Base-by-base conservation (phyloP, 2,888 invertebrate species). In the Cabera pusaria region DNA sequence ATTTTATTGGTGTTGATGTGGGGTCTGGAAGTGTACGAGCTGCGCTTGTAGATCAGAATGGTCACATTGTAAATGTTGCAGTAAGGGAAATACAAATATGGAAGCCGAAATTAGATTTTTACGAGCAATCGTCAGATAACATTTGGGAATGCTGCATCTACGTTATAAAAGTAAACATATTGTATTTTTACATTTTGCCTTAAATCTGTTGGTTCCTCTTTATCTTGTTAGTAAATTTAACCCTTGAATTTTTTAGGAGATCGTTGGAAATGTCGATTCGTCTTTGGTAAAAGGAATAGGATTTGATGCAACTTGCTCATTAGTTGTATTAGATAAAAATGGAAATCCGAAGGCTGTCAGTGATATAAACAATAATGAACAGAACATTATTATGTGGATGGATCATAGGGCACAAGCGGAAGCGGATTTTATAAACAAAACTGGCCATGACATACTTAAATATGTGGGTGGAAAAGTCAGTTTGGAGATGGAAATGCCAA, bases 401-500 rank as follows among this genome's bases (percentile, higher is more conserved):
- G 97, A 98, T 70, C 97, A 98, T 69, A 88, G 97, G 63, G 97
- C 97, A 0, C 89, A 91, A 11, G 83, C 89, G 22, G 96, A 98
- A 88, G 95, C 98, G 0, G 91, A 93, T 26, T 79, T 89, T 16
- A 98, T 98, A 20, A 98, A 98, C 70, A 82, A 88, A 25, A 91
- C 92, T 0, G 86, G 92, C 4, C 96, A 97, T 81, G 83, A 92
- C 1, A 91, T 97, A 7, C 89, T 98, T 0, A 91, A 94, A 58
- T 96, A 94, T 82, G 96, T 97, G 1, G 98, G 98, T 1, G 97
- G 97, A 0, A 94, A 93, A 81, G 94, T 98, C 3, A 98, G 98
- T 0, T 88, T 97, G n/a, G 98, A 98, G 90, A 98, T 98, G 98
- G 93, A 98, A 90, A 94, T 95, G 40, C 98, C 98, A 0, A 99